Percentiles rank a stretch among this genome's conserved stretches.
Conservation (phyloP, 1,140 invertebrate genomes). For the Hypothenemus hampei region DNA sequence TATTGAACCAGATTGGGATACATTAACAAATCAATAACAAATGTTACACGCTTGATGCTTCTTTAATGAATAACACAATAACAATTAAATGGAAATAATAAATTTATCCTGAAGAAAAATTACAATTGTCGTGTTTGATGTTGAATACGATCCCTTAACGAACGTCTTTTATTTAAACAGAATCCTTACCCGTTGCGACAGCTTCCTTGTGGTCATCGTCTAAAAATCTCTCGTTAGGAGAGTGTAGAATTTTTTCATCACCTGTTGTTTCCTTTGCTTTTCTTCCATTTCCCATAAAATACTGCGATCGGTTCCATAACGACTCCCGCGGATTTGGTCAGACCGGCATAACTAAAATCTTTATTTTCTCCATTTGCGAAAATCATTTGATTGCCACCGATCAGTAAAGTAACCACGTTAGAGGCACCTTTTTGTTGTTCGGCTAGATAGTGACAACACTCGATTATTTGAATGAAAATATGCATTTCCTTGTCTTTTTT, state of each 20-base stretch:
- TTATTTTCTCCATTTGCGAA: conserved; percentile 38
- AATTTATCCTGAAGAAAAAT: too few species aligned
- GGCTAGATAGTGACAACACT: conserved; percentile 64
- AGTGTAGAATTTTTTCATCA: conserved; percentile 48
- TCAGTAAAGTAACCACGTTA: conserved; percentile 56
- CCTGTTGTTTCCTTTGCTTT: conserved; percentile 60
- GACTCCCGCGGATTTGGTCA: conserved; percentile 59
- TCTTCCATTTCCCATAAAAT: conserved; percentile 65
- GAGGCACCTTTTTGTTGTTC: conserved; percentile 54
- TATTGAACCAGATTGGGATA: conserved; percentile 41
- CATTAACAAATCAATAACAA: not conserved
- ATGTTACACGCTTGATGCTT: too few species aligned
- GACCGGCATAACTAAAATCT: conserved; percentile 44
- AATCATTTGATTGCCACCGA: conserved; percentile 46
- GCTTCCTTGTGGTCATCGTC: not conserved
- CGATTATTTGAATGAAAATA: conserved; percentile 63
- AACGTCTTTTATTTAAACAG: too few species aligned
- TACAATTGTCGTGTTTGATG: too few species aligned
- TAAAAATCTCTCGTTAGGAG: not conserved
- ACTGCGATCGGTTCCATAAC: conserved; percentile 59
- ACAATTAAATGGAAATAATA: too few species aligned
- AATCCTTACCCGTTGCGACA: too few species aligned
- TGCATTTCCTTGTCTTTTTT: conserved; percentile 66
- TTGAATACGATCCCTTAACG: too few species aligned
- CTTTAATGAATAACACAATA: too few species aligned